Conservation (phyloP, 2,113 vertebrate genomes). For the Zosterops pallidus region DNA sequence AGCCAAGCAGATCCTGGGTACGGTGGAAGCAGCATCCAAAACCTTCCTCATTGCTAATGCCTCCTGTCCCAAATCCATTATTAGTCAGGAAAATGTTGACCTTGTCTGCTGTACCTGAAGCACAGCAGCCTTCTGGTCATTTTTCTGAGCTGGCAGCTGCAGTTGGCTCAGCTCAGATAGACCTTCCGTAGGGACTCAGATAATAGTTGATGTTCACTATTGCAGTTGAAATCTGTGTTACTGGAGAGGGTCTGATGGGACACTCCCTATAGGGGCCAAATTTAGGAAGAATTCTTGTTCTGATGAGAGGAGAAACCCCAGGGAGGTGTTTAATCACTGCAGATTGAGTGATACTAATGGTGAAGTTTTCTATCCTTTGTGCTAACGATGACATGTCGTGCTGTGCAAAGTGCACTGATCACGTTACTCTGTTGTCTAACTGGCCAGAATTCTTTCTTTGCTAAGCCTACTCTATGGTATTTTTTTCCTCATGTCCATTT, state of each 20-base stretch:
- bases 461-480: neutral
- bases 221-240: neutral
- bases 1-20: neutral
- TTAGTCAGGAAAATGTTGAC: neutral
- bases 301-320: neutral
- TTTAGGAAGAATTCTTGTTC: neutral
- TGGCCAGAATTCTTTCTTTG: neutral
- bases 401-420: neutral
- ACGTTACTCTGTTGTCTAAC: neutral
- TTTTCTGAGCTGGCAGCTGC: neutral
- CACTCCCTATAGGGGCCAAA: neutral
- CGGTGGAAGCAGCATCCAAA: neutral
- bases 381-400: neutral
- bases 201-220: neutral
- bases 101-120: neutral
- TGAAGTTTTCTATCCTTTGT: neutral
- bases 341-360: neutral
- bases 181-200: neutral
- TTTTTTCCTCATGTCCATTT: neutral
- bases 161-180: neutral
- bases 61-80: neutral
- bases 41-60: neutral
- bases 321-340: neutral
- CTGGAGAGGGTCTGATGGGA: neutral
- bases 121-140: neutral